These are phyloP conservation scores for Chelmon rostratus DNA, from an alignment of 2,797 vertebrate genomes.

Conservation along the genomic window DNA sequence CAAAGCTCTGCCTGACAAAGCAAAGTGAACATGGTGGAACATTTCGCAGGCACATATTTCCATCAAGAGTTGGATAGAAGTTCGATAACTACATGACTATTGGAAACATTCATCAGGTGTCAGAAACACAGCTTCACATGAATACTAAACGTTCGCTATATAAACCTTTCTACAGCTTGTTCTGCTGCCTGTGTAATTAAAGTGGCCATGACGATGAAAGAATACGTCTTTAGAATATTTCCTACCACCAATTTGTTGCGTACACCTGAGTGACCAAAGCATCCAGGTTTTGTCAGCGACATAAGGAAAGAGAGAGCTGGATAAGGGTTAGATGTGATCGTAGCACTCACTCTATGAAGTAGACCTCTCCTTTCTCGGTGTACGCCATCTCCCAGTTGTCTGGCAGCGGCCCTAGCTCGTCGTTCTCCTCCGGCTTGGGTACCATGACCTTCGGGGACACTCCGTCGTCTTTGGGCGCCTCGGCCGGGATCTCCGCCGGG, in stretches of 20 bases:
- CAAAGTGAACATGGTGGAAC: not conserved
- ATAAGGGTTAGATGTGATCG: not conserved
- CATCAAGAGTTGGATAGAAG: too few relatives aligned
- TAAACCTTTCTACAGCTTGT: not conserved
- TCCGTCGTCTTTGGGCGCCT: conserved; percentile 89
- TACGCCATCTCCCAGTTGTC: conserved; percentile 99
- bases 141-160: not conserved
- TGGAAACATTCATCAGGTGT: not conserved
- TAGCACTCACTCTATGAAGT: conserved; percentile 98
- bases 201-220: not conserved
- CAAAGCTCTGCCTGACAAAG: not conserved
- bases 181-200: not conserved
- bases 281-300: not conserved
- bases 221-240: not conserved
- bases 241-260: conserved; percentile 3
- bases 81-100: not conserved
- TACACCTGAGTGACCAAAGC: not conserved
- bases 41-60: not conserved
- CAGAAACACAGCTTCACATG: not conserved
- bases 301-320: too few relatives aligned
- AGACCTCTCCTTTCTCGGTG: conserved; percentile 98
- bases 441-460: conserved; percentile 76
- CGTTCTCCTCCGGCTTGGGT: conserved; percentile 90
- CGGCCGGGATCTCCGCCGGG: conserved; percentile 80
- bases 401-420: conserved; percentile 93